These are phyloP conservation scores for Micrasema longulum DNA, from an alignment of 1,140 invertebrate genomes.

Conservation along the genomic window DNA sequence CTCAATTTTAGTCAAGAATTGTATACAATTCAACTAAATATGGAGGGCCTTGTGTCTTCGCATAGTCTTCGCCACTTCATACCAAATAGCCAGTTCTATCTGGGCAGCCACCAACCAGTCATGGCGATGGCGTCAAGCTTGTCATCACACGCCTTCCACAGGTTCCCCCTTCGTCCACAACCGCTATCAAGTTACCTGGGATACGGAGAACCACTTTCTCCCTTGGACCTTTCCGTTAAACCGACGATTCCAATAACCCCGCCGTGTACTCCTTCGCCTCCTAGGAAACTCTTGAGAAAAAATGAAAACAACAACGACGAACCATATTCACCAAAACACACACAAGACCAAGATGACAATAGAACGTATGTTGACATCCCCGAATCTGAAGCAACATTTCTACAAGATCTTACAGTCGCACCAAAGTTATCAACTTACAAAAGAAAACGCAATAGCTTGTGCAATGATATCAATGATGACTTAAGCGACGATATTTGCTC, in stretches of 20 bases:
- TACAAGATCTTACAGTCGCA: conserved; percentile 25
- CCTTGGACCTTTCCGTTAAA: conserved; percentile 69
- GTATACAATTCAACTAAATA: conserved; percentile 10
- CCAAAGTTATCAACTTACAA: conserved; percentile 62
- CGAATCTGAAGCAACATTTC: conserved; percentile 57
- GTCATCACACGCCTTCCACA: conserved; percentile 36
- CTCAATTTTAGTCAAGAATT: no score
- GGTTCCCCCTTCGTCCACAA: conserved; percentile 57
- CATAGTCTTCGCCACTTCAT: conserved; percentile 46
- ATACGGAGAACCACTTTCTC: conserved; percentile 67
- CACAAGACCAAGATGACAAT: background rate
- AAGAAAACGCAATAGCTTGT: conserved; percentile 65
- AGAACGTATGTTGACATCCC: no score
- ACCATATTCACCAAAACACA: conserved; percentile 6
- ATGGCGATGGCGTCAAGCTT: conserved; percentile 42
- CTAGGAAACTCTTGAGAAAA: conserved; percentile 53
- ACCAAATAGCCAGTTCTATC: conserved; percentile 44
- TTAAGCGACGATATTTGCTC: conserved; percentile 56
- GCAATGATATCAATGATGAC: conserved; percentile 59
- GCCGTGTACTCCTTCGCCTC: conserved; percentile 71
- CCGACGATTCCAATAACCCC: conserved; percentile 69
- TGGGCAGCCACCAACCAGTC: conserved; percentile 42
- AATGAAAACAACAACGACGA: conserved; percentile 63
- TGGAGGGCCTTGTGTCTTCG: conserved; percentile 47
- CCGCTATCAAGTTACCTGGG: conserved; percentile 63